These are phyloP conservation scores for Nemotelus pantherinus DNA, from an alignment of 2,888 invertebrate genomes.

Conservation along the genomic window DNA sequence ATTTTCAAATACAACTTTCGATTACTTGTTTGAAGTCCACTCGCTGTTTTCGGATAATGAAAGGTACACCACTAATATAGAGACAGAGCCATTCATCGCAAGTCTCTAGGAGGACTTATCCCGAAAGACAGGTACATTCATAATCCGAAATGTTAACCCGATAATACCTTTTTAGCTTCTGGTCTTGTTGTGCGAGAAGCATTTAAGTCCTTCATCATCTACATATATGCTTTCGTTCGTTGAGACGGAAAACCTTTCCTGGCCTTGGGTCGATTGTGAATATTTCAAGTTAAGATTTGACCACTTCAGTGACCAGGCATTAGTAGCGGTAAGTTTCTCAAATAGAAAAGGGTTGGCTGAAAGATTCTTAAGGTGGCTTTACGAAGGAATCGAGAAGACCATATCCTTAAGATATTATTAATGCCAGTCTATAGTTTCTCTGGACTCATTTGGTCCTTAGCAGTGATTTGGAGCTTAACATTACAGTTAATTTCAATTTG, in stretches of 20 bases:
- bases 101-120: constrained; percentile 4
- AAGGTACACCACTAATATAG: neutral
- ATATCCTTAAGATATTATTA: constrained; percentile 42
- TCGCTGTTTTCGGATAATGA: neutral
- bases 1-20: constrained; percentile 15
- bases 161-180: constrained; percentile 52
- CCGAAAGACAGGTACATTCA: constrained; percentile 43
- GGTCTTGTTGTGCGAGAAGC: constrained; percentile 46
- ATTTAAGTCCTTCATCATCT: constrained; percentile 45
- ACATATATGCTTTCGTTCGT: constrained; percentile 1
- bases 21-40: neutral
- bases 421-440: constrained; percentile 16
- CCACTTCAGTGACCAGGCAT: constrained; percentile 47
- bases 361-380: constrained; percentile 37
- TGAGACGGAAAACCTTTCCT: neutral
- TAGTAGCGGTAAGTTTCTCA: constrained; percentile 44
- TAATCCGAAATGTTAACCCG: constrained; percentile 54
- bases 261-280: constrained; percentile 45
- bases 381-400: constrained; percentile 20
- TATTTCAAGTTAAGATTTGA: constrained; percentile 50
- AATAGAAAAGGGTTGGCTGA: constrained; percentile 48
- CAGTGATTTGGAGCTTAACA: constrained; percentile 39
- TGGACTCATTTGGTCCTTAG: constrained; percentile 28
- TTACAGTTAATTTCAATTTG: constrained; percentile 50
- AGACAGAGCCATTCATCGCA: constrained; percentile 7